phyloP scores from a whole-genome alignment of 2,113 vertebrate species.

The Ammodytes dubius region DNA sequence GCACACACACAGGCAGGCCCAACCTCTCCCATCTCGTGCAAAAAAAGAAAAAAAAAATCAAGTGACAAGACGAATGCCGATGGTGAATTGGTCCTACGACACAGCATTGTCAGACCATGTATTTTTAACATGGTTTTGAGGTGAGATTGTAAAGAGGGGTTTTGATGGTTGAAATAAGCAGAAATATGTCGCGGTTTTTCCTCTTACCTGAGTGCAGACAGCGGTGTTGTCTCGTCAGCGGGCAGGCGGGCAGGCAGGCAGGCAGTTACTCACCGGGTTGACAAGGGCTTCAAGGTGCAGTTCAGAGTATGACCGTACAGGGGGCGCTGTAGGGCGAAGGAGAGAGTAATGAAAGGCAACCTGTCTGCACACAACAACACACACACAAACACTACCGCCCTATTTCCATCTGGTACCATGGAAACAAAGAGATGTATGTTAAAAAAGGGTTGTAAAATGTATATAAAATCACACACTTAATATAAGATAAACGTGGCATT shows the following conservation, averaged over 20 bases:
- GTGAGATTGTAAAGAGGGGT: background rate
- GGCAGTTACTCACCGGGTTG: conserved; percentile 80
- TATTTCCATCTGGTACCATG: conserved; percentile 6
- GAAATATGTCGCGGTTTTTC: conserved; percentile 25
- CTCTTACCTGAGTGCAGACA: conserved; percentile 82
- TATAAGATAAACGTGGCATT: too few relatives aligned
- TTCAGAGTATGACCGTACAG: conserved; percentile 62
- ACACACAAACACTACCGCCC: too few relatives aligned
- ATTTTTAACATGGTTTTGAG: too few relatives aligned
- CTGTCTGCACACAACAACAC: conserved; percentile 37
- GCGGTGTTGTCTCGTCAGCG: conserved; percentile 84
- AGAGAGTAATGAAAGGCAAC: conserved; percentile 43
- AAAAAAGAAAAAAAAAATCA: conserved; percentile 51
- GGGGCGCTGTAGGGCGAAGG: conserved; percentile 73
- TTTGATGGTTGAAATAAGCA: background rate
- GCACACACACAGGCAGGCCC: conserved; percentile 70
- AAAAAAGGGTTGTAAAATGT: too few relatives aligned
- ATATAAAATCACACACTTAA: too few relatives aligned
- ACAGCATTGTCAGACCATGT: background rate
- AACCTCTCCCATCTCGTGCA: conserved; percentile 74
- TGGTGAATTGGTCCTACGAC: conserved; percentile 50
- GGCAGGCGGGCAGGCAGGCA: too few relatives aligned
- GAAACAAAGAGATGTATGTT: conserved; percentile 9
- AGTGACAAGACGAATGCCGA: conserved; percentile 70
- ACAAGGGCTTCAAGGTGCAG: conserved; percentile 61